Base-by-base conservation (phyloP, 2,113 vertebrate genomes). In the Colossoma macropomum region DNA sequence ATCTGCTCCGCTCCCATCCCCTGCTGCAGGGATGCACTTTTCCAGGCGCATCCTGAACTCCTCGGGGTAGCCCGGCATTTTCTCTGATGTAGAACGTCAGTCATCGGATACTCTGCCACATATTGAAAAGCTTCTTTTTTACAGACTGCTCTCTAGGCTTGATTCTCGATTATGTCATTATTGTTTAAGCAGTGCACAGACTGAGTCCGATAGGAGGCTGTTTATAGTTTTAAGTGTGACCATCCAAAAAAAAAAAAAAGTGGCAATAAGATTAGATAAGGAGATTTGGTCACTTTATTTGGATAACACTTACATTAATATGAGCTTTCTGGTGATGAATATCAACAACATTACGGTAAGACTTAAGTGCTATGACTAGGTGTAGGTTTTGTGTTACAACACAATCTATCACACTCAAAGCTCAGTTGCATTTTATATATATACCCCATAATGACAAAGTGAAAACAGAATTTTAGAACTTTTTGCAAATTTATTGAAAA, bases 1-100 rank as follows among this genome's bases (percentile, higher is more conserved):
- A 81, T 81, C 79, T 38, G 70, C 63, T 66, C 15, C 28, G 11
- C 28, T 25, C 27, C 15, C 63, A 16, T 66, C 66, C 19, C 56
- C n/a, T 21, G 32, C 50, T 59, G 52, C 65, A 54, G 23, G 32
- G 65, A 71, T 45, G 16, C 52, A 28, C 30, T 80, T 60, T 60
- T 71, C 65, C 78, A 59, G 66, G 17, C 50, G 9, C 7, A 3
- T 8, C 1, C 16, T 15, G 6, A 80, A 41, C 50, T 71, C 50
- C 17, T 60, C 78, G 27, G 78, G 52, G 50, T 11, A 23, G 3
- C 28, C 10, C 12, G 6, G 27, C 27, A 4, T 45, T 60, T 28
- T 38, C 10, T 71, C 17, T 28, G 0, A 38, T 56, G 48, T 27
- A 38, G 13, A 48, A 54, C 66, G n/a, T 9, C 66, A 10, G 32